phyloP scores from a whole-genome alignment of 2,888 invertebrate genomes.

The Campoplex nolae region DNA sequence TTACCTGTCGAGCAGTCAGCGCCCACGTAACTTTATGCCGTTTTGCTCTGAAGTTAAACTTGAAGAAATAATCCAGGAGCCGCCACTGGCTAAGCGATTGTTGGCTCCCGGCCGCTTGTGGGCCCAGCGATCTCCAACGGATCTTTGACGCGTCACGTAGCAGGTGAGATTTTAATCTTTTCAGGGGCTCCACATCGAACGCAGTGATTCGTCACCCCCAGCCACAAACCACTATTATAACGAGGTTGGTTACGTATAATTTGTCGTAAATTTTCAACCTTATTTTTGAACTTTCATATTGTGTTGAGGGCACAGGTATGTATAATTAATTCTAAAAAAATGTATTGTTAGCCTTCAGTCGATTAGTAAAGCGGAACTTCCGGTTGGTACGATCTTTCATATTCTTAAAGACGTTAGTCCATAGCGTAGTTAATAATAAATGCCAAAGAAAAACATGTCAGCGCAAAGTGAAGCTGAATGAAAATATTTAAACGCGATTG shows the following conservation, averaged over 20 bases:
- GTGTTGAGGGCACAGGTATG: not conserved
- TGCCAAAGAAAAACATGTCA: not conserved
- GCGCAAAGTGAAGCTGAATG: not conserved
- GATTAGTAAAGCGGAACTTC: not conserved
- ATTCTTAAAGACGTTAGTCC: not conserved
- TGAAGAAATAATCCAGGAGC: conserved; percentile 70
- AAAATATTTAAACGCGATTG: conserved; percentile 45
- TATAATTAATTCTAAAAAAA: not conserved
- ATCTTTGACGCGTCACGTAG: conserved; percentile 56
- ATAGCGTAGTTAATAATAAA: not conserved
- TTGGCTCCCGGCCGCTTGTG: conserved; percentile 50
- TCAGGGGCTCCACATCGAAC: conserved; percentile 44
- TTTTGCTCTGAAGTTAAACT: conserved; percentile 63
- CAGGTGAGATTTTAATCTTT: conserved; percentile 65
- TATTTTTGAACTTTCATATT: conserved; percentile 31
- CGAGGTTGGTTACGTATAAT: conserved; percentile 46
- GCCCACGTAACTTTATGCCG: conserved; percentile 63
- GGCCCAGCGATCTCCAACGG: conserved; percentile 45
- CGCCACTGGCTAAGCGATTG: conserved; percentile 62
- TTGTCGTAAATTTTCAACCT: conserved; percentile 17
- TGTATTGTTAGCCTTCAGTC: not conserved
- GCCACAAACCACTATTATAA: conserved; percentile 48
- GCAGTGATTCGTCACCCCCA: conserved; percentile 64
- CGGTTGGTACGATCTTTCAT: not conserved
- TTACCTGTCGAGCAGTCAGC: conserved; percentile 68